A percentile compares a stretch with the other conserved stretches of the same genome.
Evolutionary conservation across 2,888 invertebrate genomes (phyloP).

Genomic region (Lamellibrachia satsuma): DNA sequence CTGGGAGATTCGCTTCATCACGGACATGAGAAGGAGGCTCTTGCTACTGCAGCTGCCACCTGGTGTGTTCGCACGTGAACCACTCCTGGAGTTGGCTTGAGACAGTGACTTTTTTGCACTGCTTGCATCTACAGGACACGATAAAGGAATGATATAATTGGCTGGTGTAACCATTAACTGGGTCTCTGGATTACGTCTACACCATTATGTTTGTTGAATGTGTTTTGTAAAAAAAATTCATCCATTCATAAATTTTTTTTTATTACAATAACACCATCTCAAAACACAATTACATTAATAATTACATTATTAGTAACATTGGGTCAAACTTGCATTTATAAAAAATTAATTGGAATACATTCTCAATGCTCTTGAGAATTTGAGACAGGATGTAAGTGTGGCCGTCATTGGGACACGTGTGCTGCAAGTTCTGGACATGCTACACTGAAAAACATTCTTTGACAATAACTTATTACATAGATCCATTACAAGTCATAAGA

Average conservation of each 20-base stretch:
- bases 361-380: too few species aligned
- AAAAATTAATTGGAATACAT: too few species aligned
- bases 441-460: too few species aligned
- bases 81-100: neutral
- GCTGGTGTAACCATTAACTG: neutral
- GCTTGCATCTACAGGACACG: neutral
- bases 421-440: neutral
- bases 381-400: too few species aligned
- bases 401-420: neutral
- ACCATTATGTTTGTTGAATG: neutral
- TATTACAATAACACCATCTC: neutral
- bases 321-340: too few species aligned
- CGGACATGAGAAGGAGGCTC: neutral
- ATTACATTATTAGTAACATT: too few species aligned
- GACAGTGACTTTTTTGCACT: neutral
- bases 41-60: neutral
- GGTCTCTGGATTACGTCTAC: neutral
- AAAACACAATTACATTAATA: neutral
- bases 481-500: neutral
- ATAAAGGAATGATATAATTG: neutral
- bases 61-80: neutral
- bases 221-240: too few species aligned
- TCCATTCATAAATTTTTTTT: neutral
- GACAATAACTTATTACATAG: neutral
- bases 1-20: neutral